phyloP scores from a whole-genome alignment of 2,797 vertebrate species.

The Numenius phaeopus region DNA sequence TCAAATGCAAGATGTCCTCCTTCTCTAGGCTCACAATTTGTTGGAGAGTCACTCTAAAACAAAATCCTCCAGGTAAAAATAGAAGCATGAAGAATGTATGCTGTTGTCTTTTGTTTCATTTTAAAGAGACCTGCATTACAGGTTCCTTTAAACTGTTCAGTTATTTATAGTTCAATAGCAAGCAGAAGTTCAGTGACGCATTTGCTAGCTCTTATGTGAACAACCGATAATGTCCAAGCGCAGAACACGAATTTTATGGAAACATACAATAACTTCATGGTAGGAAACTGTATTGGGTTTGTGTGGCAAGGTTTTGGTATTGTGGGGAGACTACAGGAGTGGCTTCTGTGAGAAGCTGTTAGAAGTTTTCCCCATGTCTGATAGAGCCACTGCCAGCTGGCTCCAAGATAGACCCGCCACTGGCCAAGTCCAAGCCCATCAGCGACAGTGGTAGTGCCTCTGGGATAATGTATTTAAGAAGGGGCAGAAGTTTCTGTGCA shows the following conservation, averaged over 20 bases:
- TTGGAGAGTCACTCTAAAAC: background rate
- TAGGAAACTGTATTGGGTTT: background rate
- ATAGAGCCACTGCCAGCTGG: background rate
- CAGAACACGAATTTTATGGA: rapidly evolving
- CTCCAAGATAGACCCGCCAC: background rate
- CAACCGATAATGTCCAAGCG: rapidly evolving
- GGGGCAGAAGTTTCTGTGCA: background rate
- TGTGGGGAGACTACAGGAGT: background rate
- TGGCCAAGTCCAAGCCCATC: background rate
- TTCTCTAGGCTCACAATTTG: background rate
- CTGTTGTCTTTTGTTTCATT: background rate
- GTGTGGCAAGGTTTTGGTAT: background rate
- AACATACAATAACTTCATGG: background rate
- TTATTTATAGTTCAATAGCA: background rate
- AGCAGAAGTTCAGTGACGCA: background rate
- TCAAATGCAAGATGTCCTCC: background rate
- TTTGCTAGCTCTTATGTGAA: background rate
- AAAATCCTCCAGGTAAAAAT: background rate
- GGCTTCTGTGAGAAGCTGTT: background rate
- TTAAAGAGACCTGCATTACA: background rate
- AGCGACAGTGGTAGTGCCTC: background rate
- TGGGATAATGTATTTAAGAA: background rate
- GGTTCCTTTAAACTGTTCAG: background rate
- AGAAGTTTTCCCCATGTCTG: background rate
- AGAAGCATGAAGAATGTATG: background rate